A percentile compares a stretch with the other conserved stretches of the same genome.
Evolutionary conservation across 1,140 invertebrate genomes (phyloP).

Genomic region (Orussus abietinus): DNA sequence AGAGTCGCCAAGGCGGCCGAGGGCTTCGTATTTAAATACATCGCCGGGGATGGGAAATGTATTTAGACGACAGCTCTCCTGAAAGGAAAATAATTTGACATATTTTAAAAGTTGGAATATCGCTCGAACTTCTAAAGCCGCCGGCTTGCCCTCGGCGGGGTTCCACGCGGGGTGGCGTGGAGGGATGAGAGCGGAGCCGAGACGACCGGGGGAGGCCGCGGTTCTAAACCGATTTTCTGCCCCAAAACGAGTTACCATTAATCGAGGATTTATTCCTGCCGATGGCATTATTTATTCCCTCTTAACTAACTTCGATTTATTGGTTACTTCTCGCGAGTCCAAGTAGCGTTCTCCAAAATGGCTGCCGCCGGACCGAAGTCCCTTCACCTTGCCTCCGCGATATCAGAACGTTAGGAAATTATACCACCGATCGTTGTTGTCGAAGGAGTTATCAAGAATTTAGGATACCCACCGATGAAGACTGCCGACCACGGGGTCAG

Average conservation of each 20-base stretch:
- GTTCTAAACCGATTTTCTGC: slow-evolving; percentile 45
- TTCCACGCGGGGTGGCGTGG: slow-evolving; percentile 4
- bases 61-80: slow-evolving; percentile 34
- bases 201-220: slow-evolving; percentile 27
- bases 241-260: slow-evolving; percentile 40
- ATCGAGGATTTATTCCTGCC: slow-evolving; percentile 36
- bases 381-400: too few species aligned
- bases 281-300: too few species aligned
- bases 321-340: too few species aligned
- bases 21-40: slow-evolving; percentile 37
- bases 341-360: too few species aligned
- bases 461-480: too few species aligned
- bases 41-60: slow-evolving; percentile 31
- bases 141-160: slow-evolving; percentile 18
- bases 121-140: slow-evolving; percentile 41
- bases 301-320: too few species aligned
- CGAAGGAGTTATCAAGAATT: too few species aligned
- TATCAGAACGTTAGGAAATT: too few species aligned
- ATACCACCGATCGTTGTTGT: too few species aligned
- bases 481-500: not conserved
- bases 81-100: slow-evolving; percentile 47
- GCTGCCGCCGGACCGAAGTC: too few species aligned
- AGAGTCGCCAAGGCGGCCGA: slow-evolving; percentile 9
- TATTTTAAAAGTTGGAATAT: slow-evolving; percentile 49
- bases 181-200: slow-evolving; percentile 11